A percentile compares a stretch with the other conserved stretches of the same genome.
These are phyloP conservation scores for Ernsta delagoae DNA, from an alignment of 2,888 invertebrate genomes.

Conservation along the genomic window DNA sequence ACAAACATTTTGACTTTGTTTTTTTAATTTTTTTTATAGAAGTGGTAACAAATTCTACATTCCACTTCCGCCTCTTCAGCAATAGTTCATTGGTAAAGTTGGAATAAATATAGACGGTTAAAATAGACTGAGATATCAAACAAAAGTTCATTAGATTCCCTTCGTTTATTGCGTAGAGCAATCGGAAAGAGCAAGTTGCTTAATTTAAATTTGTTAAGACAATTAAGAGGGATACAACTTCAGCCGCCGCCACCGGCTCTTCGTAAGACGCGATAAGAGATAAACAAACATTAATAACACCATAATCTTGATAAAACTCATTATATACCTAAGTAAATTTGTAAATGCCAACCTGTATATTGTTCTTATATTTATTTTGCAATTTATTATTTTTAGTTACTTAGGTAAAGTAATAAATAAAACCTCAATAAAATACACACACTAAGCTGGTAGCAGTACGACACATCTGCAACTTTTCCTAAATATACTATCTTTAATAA, in stretches of 20 bases:
- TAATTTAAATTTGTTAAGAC: conserved; percentile 38
- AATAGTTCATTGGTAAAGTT: not conserved
- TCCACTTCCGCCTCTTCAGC: too few relatives aligned
- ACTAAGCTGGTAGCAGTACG: too few relatives aligned
- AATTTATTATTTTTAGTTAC: too few relatives aligned
- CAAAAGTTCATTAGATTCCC: conserved; percentile 13
- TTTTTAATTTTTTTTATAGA: not conserved
- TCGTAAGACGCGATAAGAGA: conserved; percentile 17
- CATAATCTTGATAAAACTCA: conserved; percentile 10
- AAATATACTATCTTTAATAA: too few relatives aligned
- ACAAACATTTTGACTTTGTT: not conserved
- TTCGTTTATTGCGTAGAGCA: conserved; percentile 26
- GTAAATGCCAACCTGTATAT: too few relatives aligned
- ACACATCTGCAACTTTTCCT: too few relatives aligned
- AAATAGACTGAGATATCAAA: not conserved
- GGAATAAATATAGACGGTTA: not conserved
- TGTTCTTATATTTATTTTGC: too few relatives aligned
- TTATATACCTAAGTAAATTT: not conserved
- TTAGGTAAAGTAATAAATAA: too few relatives aligned
- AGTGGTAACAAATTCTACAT: too few relatives aligned
- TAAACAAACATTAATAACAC: conserved; percentile 27
- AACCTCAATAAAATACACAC: too few relatives aligned
- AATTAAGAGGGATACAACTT: conserved; percentile 36
- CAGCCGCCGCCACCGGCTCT: conserved; percentile 11
- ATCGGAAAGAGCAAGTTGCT: conserved; percentile 37